Evolutionary conservation across 2,888 invertebrate species (phyloP), one percentile per base, ranked within the genome.

Genomic region (Hyles lineata): DNA sequence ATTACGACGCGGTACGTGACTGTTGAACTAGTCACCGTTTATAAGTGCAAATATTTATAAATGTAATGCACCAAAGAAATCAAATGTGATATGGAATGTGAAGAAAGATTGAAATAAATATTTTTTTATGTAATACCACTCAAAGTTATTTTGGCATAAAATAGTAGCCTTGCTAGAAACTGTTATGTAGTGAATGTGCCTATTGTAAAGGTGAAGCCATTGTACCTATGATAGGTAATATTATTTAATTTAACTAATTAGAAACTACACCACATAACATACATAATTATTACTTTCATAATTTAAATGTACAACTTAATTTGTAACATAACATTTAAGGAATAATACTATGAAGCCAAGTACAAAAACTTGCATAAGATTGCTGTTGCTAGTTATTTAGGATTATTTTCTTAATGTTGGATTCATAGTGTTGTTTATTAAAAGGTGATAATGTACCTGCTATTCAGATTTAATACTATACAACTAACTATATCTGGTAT

Each of bases 11-110:
- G 72, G 75, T 76, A 78, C 80, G 76, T 82, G 84, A 83, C 80
- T 83, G 80, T 83, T 76, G 73, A 76, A 77, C 82, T 83, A 85
- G 85, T 87, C 85, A 77, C 79, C 80, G 82, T 80, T 83, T 77
- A 76, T 78, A 83, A 81, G 81, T 86, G 83, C 81, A 85, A 67
- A 85, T 84, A 83, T 82, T 81, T 82, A 85, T 77, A 82, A 82
- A 78, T 83, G 83, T 87, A 82, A 81, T 80, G 83, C 85, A 90
- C 89, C 89, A 90, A 90, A 88, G 86, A 78, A 89, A 86, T 82
- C 83, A 86, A 76, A 86, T 90, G 90, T 90, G 90, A 91, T 91
- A 90, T 85, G 87, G 83, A 83, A 84, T 83, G 85, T 85, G 77
- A 80, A 82, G 79, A 82, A 79, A 83, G 78, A 80, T 82, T 73